A percentile compares a stretch with the other conserved stretches of the same genome.
These are phyloP conservation scores for Rotaria sp. DNA, from an alignment of 2,888 invertebrate genomes.

Conservation along the genomic window DNA sequence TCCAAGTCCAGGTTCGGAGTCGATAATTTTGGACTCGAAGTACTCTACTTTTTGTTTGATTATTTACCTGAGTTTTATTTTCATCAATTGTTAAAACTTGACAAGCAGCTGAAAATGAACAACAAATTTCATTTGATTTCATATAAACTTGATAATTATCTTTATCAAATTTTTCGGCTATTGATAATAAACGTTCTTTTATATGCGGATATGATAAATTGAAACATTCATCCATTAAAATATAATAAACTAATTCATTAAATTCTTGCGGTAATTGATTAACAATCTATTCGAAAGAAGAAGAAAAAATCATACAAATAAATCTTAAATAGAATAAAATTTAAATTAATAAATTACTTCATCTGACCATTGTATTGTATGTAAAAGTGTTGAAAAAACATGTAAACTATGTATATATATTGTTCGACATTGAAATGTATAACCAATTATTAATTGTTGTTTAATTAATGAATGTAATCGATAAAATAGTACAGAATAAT, in stretches of 20 bases:
- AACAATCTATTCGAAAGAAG: not conserved
- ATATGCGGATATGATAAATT: not conserved
- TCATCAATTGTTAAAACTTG: not conserved
- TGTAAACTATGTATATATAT: not conserved
- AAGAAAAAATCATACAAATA: not conserved
- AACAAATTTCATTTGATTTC: not conserved
- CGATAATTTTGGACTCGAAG: no score
- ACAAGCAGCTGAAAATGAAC: not conserved
- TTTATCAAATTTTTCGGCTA: not conserved
- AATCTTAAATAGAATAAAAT: not conserved
- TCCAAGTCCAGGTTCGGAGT: no score
- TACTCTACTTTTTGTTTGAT: no score
- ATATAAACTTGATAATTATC: conserved; percentile 29
- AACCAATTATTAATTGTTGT: not conserved
- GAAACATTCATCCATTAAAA: conserved; percentile 30
- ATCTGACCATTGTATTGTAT: not conserved
- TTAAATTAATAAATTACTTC: not conserved
- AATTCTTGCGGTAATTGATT: conserved; percentile 16
- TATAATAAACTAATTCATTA: conserved; percentile 28
- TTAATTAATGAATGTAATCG: conserved; percentile 30
- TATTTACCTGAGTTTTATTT: not conserved
- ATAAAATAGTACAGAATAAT: not conserved
- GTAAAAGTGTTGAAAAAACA: not conserved
- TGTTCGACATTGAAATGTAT: conserved; percentile 28
- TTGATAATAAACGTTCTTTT: not conserved